phyloP scores from a whole-genome alignment of 2,888 invertebrate species.

The Octonoba sinensis region DNA sequence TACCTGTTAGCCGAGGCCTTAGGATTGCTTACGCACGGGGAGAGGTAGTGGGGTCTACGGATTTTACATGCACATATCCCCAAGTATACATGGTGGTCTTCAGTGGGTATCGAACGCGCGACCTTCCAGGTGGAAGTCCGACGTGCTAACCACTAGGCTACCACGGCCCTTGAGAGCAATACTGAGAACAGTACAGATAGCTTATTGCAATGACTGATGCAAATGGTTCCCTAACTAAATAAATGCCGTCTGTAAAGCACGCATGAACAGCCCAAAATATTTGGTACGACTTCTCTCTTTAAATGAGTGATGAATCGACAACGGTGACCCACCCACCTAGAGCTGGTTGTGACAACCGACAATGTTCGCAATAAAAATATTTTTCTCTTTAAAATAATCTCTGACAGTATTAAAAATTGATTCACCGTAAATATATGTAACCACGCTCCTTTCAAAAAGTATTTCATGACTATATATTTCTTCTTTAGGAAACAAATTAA shows the following conservation, averaged over 20 bases:
- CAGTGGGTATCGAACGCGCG: no score
- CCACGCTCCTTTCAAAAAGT: neutral
- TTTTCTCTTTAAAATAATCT: constrained; percentile 11
- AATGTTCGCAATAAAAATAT: neutral
- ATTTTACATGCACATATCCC: no score
- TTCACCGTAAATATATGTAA: constrained; percentile 1
- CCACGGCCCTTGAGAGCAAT: no score
- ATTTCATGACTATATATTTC: neutral
- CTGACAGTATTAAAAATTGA: neutral
- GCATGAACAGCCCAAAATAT: neutral
- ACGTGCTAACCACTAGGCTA: no score
- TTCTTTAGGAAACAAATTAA: neutral
- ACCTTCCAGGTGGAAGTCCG: no score
- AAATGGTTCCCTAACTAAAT: neutral
- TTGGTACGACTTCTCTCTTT: neutral
- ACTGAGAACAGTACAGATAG: neutral
- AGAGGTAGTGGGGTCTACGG: no score
- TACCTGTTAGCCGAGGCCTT: no score
- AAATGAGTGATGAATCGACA: neutral
- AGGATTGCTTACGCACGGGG: no score
- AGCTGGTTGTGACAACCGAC: neutral
- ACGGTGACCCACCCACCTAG: neutral
- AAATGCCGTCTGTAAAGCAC: no score
- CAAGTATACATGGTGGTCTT: no score
- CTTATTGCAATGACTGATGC: neutral